phyloP scores from a whole-genome alignment of 2,888 invertebrate genomes.

The Microctonus aethiopoides region DNA sequence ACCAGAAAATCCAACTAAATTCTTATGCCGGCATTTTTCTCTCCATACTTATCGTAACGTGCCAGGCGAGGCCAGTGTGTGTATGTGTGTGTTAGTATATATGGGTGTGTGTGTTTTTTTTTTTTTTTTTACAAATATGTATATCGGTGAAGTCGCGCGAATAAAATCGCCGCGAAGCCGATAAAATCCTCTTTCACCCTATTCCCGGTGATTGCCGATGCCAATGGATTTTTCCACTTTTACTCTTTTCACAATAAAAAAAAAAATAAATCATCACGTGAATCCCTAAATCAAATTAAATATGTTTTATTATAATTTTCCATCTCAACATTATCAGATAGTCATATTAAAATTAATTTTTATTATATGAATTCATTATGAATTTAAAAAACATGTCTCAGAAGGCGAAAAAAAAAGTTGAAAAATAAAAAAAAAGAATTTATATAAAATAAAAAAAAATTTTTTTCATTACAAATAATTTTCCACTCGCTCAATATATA shows the following conservation, averaged over 20 bases:
- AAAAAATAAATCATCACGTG: too few relatives aligned
- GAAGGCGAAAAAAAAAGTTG: not conserved
- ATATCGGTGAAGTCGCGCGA: constrained; percentile 15
- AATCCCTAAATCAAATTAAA: not conserved
- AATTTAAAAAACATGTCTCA: too few relatives aligned
- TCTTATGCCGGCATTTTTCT: not conserved
- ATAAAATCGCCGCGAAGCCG: constrained; percentile 21
- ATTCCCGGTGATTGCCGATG: constrained; percentile 10
- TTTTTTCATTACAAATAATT: not conserved
- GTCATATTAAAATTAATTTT: too few relatives aligned
- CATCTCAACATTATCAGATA: too few relatives aligned
- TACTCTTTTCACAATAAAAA: not conserved
- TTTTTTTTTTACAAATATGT: constrained; percentile 16
- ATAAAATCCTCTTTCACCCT: constrained; percentile 25
- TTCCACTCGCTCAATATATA: too few relatives aligned
- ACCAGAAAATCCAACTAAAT: not conserved
- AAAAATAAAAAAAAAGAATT: not conserved
- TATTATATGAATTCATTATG: too few relatives aligned
- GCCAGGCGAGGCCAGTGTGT: not conserved
- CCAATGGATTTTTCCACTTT: constrained; percentile 20
- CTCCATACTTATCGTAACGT: not conserved
- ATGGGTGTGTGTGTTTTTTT: not conserved
- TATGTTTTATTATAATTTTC: not conserved
- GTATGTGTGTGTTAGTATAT: not conserved
- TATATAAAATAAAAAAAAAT: not conserved